These are phyloP conservation scores for Periphyllus acericola DNA, from an alignment of 2,888 invertebrate genomes.

Conservation along the genomic window DNA sequence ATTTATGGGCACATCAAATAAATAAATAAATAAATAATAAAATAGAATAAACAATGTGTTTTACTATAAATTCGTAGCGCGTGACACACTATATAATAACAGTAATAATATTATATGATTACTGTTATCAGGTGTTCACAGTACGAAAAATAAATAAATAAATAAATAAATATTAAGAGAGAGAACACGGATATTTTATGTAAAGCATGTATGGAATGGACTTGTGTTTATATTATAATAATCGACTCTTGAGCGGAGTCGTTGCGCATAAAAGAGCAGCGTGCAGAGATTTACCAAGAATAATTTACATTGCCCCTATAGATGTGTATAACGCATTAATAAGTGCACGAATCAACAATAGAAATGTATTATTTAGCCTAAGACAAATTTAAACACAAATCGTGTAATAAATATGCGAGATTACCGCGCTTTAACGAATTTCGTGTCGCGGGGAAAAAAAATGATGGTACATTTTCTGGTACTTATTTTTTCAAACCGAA, in stretches of 20 bases:
- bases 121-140: neutral
- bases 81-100: neutral
- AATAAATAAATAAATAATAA: constrained; percentile 6
- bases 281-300: constrained; percentile 57
- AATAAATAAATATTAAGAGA: neutral
- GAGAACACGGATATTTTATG: neutral
- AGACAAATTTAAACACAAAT: neutral
- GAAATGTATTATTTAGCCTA: neutral
- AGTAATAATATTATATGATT: too few relatives aligned
- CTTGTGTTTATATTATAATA: neutral
- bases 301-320: neutral
- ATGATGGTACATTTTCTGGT: neutral
- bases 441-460: neutral
- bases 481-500: neutral
- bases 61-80: neutral
- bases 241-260: constrained; percentile 3
- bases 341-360: neutral
- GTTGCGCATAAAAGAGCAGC: constrained; percentile 44
- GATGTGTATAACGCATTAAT: neutral
- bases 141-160: neutral
- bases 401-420: neutral
- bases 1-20: constrained; percentile 13
- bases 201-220: neutral
- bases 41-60: neutral
- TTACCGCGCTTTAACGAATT: neutral